phyloP scores from a whole-genome alignment of 2,113 vertebrate species.

The Numida meleagris region DNA sequence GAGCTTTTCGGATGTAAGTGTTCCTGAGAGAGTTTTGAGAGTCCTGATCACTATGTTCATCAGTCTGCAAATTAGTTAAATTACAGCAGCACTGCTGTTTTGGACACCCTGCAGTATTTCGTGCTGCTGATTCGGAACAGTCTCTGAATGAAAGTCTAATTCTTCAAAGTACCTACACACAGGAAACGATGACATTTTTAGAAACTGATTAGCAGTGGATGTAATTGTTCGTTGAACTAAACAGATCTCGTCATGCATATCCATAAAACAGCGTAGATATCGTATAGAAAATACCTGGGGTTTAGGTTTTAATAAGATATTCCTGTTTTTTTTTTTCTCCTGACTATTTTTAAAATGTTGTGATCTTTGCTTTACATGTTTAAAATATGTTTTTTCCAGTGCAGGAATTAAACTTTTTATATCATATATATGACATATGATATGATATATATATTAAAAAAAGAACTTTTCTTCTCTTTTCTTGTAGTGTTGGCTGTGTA shows the following conservation, averaged over 20 bases:
- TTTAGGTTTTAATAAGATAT: not conserved
- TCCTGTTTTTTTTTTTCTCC: not conserved
- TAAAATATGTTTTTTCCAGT: not conserved
- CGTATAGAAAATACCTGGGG: not conserved
- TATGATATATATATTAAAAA: not conserved
- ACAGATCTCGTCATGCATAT: slow-evolving; percentile 47
- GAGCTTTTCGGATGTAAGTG: not conserved
- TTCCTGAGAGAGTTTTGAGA: not conserved
- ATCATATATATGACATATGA: too few relatives aligned
- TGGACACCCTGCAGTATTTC: not conserved
- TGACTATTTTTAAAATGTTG: not conserved
- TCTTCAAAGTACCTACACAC: slow-evolving; percentile 47
- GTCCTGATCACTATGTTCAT: not conserved
- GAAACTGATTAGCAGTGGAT: slow-evolving; percentile 52
- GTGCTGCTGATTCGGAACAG: slow-evolving; percentile 1
- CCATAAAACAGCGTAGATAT: not conserved
- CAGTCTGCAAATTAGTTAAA: not conserved
- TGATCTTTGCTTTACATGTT: not conserved
- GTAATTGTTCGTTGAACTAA: slow-evolving; percentile 53
- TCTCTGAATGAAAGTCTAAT: slow-evolving; percentile 53
- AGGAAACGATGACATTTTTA: slow-evolving; percentile 64
- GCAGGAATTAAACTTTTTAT: not conserved
- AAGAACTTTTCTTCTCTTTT: not conserved
- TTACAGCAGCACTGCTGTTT: not conserved
- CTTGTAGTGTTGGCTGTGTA: slow-evolving; percentile 89